A percentile compares a stretch with the other conserved stretches of the same genome.
Conservation (phyloP, 2,888 invertebrate genomes). For the Oxycera nigricornis region DNA sequence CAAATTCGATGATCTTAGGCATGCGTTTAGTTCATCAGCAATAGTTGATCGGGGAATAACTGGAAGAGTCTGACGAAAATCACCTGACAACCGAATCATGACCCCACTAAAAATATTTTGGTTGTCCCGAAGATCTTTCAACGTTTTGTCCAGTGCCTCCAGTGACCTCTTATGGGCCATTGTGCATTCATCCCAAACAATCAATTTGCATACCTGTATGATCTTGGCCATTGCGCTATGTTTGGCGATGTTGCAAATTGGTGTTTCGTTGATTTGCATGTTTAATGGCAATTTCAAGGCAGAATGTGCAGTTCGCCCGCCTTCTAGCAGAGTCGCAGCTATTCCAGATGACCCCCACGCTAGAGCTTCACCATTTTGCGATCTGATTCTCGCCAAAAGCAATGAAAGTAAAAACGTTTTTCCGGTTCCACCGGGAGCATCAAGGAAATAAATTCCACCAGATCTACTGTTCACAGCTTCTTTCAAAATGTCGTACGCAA, state of each 20-base stretch:
- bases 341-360: constrained; percentile 60
- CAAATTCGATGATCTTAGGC: constrained; percentile 44
- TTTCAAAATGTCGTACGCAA: constrained; percentile 48
- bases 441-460: constrained; percentile 46
- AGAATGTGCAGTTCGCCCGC: too few relatives aligned
- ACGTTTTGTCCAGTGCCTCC: too few relatives aligned
- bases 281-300: constrained; percentile 54
- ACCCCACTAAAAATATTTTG: constrained; percentile 41
- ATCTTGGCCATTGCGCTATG: constrained; percentile 40
- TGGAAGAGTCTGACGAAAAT: too few relatives aligned
- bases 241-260: constrained; percentile 48
- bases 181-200: constrained; percentile 53
- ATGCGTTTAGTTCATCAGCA: constrained; percentile 52
- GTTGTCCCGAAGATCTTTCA: constrained; percentile 50
- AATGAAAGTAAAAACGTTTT: constrained; percentile 45
- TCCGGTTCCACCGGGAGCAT: constrained; percentile 45
- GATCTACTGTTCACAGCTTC: too few relatives aligned
- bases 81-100: too few relatives aligned
- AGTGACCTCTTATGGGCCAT: too few relatives aligned
- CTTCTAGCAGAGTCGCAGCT: constrained; percentile 57
- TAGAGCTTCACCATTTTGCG: constrained; percentile 53
- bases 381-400: too few relatives aligned
- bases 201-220: constrained; percentile 39
- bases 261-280: constrained; percentile 38
- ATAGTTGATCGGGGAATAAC: too few relatives aligned